phyloP scores from a whole-genome alignment of 2,888 invertebrate species.

The Lingula anatina region DNA sequence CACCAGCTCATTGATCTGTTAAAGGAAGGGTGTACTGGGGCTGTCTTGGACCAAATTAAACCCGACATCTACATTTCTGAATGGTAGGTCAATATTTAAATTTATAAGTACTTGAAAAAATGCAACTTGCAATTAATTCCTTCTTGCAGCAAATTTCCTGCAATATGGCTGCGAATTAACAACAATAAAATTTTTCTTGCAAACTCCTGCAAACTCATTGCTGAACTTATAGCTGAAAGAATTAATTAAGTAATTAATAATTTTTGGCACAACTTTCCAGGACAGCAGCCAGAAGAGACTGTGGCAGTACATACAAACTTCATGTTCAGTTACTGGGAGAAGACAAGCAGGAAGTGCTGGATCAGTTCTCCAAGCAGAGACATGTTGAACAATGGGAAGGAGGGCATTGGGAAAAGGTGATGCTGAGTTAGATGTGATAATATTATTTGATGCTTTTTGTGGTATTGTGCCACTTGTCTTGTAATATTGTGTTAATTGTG shows the following conservation, averaged over 20 bases:
- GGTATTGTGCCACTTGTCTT: too few relatives aligned
- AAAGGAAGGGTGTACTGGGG: slow-evolving; percentile 47
- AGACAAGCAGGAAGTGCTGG: slow-evolving; percentile 20
- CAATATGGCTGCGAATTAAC: too few relatives aligned
- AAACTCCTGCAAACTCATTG: too few relatives aligned
- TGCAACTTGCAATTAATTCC: too few relatives aligned
- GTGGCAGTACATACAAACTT: slow-evolving; percentile 53
- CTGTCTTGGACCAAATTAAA: slow-evolving; percentile 55
- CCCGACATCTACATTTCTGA: slow-evolving; percentile 59
- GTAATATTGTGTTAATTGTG: too few relatives aligned
- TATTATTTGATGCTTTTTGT: too few relatives aligned
- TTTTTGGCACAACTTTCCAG: slow-evolving; percentile 19
- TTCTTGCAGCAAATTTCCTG: too few relatives aligned
- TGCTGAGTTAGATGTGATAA: too few relatives aligned
- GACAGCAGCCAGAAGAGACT: slow-evolving; percentile 55
- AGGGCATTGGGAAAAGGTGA: slow-evolving; percentile 51
- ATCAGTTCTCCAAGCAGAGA: slow-evolving; percentile 17
- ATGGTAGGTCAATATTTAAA: slow-evolving; percentile 31
- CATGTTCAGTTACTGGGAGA: slow-evolving; percentile 35
- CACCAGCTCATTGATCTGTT: slow-evolving; percentile 54
- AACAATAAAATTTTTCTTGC: too few relatives aligned
- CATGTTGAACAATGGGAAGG: slow-evolving; percentile 40
- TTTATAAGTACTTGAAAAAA: too few relatives aligned
- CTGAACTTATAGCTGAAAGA: too few relatives aligned
- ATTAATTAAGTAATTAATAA: not conserved